A percentile compares a stretch with the other conserved stretches of the same genome.
These are phyloP conservation scores for Neoseiulus cucumeris DNA, from an alignment of 1,140 invertebrate species.

Conservation along the genomic window DNA sequence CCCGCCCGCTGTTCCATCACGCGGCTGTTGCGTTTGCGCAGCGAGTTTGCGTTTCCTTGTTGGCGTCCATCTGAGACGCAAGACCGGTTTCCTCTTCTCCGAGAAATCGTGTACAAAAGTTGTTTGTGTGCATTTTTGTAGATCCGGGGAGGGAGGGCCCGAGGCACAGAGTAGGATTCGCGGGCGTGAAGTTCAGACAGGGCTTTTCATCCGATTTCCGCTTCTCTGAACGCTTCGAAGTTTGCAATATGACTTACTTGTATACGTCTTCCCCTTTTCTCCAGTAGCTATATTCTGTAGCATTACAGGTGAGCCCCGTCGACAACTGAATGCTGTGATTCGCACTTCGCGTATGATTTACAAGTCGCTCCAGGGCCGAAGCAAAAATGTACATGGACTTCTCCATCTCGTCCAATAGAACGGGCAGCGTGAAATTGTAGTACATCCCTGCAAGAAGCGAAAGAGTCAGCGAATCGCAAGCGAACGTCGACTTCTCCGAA, in stretches of 20 bases:
- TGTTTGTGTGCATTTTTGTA: no score
- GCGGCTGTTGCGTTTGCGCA: no score
- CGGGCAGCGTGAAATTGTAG: conserved; percentile 20
- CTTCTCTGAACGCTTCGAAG: no score
- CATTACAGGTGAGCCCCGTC: conserved; percentile 57
- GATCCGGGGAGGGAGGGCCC: no score
- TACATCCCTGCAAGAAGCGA: background rate
- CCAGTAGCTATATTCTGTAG: conserved; percentile 47
- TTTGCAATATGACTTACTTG: no score
- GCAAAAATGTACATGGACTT: conserved; percentile 74
- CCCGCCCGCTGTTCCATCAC: no score
- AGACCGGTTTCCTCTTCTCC: background rate
- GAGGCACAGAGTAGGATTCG: no score
- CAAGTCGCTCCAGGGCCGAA: conserved; percentile 64
- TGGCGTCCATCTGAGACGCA: no score
- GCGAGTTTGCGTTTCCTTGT: no score
- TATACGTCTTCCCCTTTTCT: conserved; percentile 45
- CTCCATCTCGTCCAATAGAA: conserved; percentile 60
- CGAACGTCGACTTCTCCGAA: no score
- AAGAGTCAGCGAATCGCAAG: background rate
- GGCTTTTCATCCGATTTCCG: conserved; percentile 9
- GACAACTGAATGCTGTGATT: conserved; percentile 41
- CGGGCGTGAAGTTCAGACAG: no score
- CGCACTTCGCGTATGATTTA: conserved; percentile 41
- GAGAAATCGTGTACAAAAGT: no score